Conservation (phyloP, 2,113 vertebrate genomes). For the Zeus faber region DNA sequence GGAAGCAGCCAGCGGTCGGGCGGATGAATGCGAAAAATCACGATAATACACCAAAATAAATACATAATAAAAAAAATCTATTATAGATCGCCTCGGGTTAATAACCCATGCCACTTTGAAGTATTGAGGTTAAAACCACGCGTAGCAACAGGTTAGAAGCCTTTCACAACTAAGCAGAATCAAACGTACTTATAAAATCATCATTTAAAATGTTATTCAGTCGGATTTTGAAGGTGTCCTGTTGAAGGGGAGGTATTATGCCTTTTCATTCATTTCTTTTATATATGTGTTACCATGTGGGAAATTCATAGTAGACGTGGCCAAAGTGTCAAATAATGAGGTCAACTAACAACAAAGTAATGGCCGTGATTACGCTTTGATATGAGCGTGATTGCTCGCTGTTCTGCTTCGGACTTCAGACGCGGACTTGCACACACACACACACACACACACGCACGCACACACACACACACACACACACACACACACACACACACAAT, state of each 20-base stretch:
- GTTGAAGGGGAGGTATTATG: not conserved
- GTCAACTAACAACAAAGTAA: too few species aligned
- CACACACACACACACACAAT: not conserved
- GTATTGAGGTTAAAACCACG: too few species aligned
- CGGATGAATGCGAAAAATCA: not conserved
- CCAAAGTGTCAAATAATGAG: too few species aligned
- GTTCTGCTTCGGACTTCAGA: slow-evolving; percentile 33
- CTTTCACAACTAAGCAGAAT: too few species aligned
- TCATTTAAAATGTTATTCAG: too few species aligned
- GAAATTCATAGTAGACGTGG: too few species aligned
- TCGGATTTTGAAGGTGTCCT: too few species aligned
- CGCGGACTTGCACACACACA: slow-evolving; percentile 50
- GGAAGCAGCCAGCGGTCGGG: too few species aligned
- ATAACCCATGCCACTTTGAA: too few species aligned
- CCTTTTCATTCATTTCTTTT: not conserved
- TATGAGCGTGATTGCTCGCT: slow-evolving; percentile 67
- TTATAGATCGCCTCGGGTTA: too few species aligned
- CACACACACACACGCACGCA: slow-evolving; percentile 33
- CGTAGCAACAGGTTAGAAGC: too few species aligned
- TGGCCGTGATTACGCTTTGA: slow-evolving; percentile 51
- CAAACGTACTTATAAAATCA: too few species aligned
- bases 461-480: slow-evolving; percentile 4
- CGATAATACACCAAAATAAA: not conserved
- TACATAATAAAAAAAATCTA: not conserved
- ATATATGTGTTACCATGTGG: not conserved